Conservation (phyloP, 1,140 invertebrate species). For the Ceratitis capitata region DNA sequence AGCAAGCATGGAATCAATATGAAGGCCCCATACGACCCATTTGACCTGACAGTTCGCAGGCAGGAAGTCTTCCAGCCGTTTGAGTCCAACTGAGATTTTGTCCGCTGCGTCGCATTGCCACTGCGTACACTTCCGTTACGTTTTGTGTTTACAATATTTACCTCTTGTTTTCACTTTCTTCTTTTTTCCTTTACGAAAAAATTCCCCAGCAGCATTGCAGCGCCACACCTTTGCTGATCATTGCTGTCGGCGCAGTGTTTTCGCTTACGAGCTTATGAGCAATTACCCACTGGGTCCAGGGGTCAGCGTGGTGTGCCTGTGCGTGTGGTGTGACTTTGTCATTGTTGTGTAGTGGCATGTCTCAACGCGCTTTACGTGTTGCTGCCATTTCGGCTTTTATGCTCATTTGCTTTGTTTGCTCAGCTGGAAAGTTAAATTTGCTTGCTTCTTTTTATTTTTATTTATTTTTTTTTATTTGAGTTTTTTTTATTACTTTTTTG, state of each 20-base stretch:
- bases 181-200: neutral
- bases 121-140: neutral
- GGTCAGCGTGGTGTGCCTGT: neutral
- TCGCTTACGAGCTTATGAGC: neutral
- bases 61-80: neutral
- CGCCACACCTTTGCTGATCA: conserved; percentile 3
- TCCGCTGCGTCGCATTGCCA: neutral
- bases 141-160: conserved; percentile 18
- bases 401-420: conserved; percentile 8
- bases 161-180: neutral
- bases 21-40: neutral
- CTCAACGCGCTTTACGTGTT: neutral
- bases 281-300: neutral
- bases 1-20: neutral
- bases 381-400: conserved; percentile 11
- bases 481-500: neutral
- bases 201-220: neutral
- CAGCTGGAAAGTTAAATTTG: conserved; percentile 28
- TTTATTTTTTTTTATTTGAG: neutral
- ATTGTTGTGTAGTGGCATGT: neutral
- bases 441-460: neutral
- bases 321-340: neutral
- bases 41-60: neutral
- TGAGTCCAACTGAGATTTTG: neutral
- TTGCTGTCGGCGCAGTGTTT: neutral